Evolutionary conservation across 2,888 invertebrate genomes (phyloP), one percentile per base, ranked within the genome.

Genomic region (Hesperia comma): DNA sequence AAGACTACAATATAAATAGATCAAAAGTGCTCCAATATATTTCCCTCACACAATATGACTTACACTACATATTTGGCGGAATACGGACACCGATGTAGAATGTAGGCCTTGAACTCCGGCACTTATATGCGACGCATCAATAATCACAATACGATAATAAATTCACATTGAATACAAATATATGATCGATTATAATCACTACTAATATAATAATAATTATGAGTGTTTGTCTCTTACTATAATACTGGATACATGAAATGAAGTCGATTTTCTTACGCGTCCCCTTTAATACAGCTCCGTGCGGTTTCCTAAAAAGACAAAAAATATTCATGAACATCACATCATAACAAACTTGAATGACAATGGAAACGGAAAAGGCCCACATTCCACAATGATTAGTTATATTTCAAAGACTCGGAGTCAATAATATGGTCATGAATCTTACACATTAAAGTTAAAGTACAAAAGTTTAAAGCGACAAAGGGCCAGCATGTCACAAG

Each of bases 101-200:
- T 53, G 49, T 77, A 84, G 82, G 83, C 79, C 85, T 84, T 82
- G 83, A 82, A 83, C 82, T 76, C 83, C 81, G 40, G 61, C 71
- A 71, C 68, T 62, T 74, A 72, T 14, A 67, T 61, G 55, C 54
- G 55, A 61, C 33, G 46, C 46, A 46, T 15, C 55, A 63, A 61
- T 73, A 70, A 75, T 74, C 67, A 74, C 72, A 77, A 75, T 76
- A 74, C 69, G 76, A 72, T 77, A 75, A 76, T 79, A 76, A 79
- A 79, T 76, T 79, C 74, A 81, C 72, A 77, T 77, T 72, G 71
- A 80, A 79, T 83, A 83, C 73, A 80, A 78, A 75, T 79, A 79
- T 72, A 75, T 62, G 73, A 76, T 77, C 77, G 75, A 70, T 74
- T 76, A 80, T 77, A 74, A 64, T 61, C 60, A 64, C 70, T 69